Evolutionary conservation across 2,797 vertebrate genomes (phyloP).

Genomic region (Phrynocephalus forsythii): DNA sequence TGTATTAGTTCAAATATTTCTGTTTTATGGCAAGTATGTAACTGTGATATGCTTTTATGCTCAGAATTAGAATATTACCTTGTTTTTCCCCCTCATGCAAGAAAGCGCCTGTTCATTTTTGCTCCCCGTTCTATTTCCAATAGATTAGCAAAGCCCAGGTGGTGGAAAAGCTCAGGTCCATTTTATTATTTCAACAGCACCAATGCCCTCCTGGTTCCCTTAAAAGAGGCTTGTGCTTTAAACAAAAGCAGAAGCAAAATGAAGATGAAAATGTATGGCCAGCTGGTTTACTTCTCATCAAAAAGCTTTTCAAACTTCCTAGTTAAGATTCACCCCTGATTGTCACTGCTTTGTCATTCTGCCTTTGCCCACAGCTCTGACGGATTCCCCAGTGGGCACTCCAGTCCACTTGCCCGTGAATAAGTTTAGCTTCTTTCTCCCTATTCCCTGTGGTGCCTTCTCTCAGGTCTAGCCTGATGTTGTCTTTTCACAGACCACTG

Average conservation of each 20-base stretch:
- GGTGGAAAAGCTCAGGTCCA: neutral
- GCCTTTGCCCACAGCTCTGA: constrained; percentile 21
- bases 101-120: neutral
- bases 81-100: neutral
- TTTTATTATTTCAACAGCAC: neutral
- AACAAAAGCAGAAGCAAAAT: neutral
- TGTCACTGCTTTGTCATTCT: constrained; percentile 6
- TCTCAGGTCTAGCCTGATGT: constrained; percentile 4
- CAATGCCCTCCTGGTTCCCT: neutral
- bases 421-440: constrained; percentile 16
- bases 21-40: neutral
- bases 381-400: constrained; percentile 17
- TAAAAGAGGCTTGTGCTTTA: constrained; percentile 12
- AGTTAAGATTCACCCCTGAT: constrained; percentile 13
- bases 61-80: neutral
- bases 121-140: neutral
- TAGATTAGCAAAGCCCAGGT: neutral
- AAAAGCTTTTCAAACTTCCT: constrained; percentile 20
- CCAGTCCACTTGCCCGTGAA: constrained; percentile 16
- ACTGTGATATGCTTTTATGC: neutral
- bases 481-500: constrained; percentile 35
- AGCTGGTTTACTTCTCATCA: constrained; percentile 2
- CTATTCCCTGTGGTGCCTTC: constrained; percentile 10
- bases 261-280: neutral
- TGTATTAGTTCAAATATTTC: neutral